Percentiles rank a stretch among this genome's conserved stretches.
Conservation (phyloP, 2,888 invertebrate genomes). For the Tinea semifulvella region DNA sequence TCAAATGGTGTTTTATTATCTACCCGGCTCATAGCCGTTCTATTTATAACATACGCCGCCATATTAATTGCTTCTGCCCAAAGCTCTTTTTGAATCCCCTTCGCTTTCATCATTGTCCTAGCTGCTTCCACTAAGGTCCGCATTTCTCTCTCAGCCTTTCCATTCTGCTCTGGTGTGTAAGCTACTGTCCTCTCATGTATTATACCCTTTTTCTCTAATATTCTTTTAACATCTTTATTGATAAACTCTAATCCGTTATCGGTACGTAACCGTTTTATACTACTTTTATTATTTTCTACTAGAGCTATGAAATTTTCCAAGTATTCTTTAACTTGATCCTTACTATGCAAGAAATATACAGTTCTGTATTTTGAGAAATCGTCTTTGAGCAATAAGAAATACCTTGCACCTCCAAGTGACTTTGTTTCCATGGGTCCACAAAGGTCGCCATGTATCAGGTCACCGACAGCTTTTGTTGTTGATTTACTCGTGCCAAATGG, state of each 20-base stretch:
- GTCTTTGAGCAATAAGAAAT: neutral
- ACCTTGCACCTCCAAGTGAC: neutral
- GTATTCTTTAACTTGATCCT: no score
- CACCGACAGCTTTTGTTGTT: no score
- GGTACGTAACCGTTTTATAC: no score
- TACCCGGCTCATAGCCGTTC: neutral
- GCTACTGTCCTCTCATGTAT: constrained; percentile 20
- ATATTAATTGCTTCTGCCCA: no score
- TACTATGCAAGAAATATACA: no score
- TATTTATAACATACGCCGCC: neutral
- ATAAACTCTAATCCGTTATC: constrained; percentile 15
- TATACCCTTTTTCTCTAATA: constrained; percentile 15
- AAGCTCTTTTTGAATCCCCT: no score
- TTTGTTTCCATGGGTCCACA: no score
- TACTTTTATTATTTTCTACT: neutral
- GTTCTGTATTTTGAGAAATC: no score
- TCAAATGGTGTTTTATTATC: no score
- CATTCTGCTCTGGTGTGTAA: constrained; percentile 22
- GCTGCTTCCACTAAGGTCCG: constrained; percentile 20
- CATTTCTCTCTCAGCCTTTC: constrained; percentile 19
- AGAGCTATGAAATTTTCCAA: neutral
- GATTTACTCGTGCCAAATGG: no score
- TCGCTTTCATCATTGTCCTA: constrained; percentile 16
- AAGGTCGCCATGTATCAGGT: no score
- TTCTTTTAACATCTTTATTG: constrained; percentile 16